Conservation (phyloP, 2,888 invertebrate genomes). For the Cylloceria caligata region DNA sequence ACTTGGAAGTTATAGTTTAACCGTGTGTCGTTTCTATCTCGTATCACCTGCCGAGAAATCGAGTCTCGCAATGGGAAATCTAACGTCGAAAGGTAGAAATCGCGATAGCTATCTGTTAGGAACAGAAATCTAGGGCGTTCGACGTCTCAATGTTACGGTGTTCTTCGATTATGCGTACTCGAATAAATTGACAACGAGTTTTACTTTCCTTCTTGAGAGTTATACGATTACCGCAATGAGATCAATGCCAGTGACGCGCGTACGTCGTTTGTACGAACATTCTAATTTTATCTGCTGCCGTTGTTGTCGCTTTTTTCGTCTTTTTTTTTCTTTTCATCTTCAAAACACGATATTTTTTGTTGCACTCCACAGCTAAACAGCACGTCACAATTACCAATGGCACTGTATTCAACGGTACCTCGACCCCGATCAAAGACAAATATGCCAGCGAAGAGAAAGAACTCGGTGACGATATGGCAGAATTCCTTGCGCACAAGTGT, state of each 20-base stretch:
- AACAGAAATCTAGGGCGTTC: conserved; percentile 28
- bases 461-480: conserved; percentile 82
- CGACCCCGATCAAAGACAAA: conserved; percentile 84
- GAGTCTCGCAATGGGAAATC: conserved; percentile 27
- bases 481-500: conserved; percentile 82
- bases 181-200: conserved; percentile 24
- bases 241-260: conserved; percentile 25
- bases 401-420: conserved; percentile 84
- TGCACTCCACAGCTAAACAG: conserved; percentile 82
- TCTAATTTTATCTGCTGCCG: neutral
- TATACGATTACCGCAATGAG: conserved; percentile 11
- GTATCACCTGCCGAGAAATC: conserved; percentile 25
- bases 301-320: conserved; percentile 24
- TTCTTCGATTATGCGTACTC: conserved; percentile 7
- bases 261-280: conserved; percentile 5
- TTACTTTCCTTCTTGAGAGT: conserved; percentile 39
- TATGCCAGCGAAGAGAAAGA: conserved; percentile 84
- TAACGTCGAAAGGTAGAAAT: conserved; percentile 25
- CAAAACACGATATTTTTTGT: conserved; percentile 65
- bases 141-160: conserved; percentile 5
- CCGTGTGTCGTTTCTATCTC: conserved; percentile 6
- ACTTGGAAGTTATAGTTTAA: conserved; percentile 35
- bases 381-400: conserved; percentile 84
- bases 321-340: conserved; percentile 32
- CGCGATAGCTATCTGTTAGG: neutral